These are phyloP conservation scores for Ficedula albicollis DNA, from an alignment of 2,797 vertebrate genomes.

Conservation along the genomic window DNA sequence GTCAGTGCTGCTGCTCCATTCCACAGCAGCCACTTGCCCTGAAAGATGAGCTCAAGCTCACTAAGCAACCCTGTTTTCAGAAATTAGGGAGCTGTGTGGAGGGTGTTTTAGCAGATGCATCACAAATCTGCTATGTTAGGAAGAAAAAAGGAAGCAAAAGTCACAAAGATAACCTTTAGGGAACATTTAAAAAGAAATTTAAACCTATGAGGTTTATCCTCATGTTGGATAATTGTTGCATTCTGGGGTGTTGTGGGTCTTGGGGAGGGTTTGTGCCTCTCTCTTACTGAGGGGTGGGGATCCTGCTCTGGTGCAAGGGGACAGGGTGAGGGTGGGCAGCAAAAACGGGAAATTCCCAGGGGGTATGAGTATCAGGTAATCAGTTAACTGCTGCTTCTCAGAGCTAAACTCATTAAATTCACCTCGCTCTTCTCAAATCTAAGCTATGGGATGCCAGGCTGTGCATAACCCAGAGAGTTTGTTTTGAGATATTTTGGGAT, in stretches of 20 bases:
- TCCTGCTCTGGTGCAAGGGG: not conserved
- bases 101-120: not conserved
- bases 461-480: rapidly evolving
- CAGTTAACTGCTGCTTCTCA: not conserved
- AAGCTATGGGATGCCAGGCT: not conserved
- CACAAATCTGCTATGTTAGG: not conserved
- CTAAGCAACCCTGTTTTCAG: not conserved
- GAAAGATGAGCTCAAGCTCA: not conserved
- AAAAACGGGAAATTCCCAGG: not conserved
- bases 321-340: not conserved
- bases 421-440: not conserved
- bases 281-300: rapidly evolving
- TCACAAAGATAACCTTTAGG: not conserved
- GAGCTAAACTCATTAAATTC: not conserved
- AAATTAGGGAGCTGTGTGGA: not conserved
- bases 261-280: rapidly evolving
- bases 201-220: not conserved
- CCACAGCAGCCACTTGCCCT: not conserved
- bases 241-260: not conserved
- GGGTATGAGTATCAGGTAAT: not conserved
- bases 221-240: not conserved
- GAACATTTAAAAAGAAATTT: not conserved
- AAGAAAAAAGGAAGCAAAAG: not conserved
- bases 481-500: not conserved
- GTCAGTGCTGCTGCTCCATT: not conserved